Conservation (phyloP, 2,888 invertebrate species). For the Brachyptera putata region DNA sequence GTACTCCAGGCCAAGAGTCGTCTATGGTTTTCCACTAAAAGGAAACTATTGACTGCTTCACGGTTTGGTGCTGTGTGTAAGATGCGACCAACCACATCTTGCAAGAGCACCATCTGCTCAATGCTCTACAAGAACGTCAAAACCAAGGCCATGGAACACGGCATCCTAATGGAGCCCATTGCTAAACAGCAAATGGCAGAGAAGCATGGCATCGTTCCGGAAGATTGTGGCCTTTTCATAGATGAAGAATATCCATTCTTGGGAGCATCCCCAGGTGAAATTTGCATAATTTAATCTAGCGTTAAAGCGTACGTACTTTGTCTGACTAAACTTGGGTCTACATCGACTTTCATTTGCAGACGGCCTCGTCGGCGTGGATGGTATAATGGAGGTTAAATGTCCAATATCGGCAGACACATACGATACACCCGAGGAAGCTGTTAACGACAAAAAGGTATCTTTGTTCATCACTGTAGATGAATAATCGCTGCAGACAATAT, state of each 20-base stretch:
- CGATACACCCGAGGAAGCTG: too few species aligned
- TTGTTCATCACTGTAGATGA: too few species aligned
- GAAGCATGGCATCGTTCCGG: constrained; percentile 26
- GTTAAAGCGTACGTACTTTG: too few species aligned
- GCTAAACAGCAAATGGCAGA: constrained; percentile 30
- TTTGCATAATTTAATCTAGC: too few species aligned
- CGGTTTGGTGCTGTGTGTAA: constrained; percentile 31
- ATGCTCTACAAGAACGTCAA: constrained; percentile 30
- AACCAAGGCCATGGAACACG: constrained; percentile 29
- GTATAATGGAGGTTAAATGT: too few species aligned
- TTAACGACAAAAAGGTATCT: too few species aligned
- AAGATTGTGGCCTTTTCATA: constrained; percentile 36
- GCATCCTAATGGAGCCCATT: constrained; percentile 28
- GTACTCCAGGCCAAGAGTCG: not conserved
- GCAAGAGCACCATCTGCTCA: constrained; percentile 24
- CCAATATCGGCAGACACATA: too few species aligned
- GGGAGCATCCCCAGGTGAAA: constrained; percentile 34
- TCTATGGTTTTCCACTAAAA: constrained; percentile 21
- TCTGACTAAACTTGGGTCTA: too few species aligned
- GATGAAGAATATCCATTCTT: constrained; percentile 32
- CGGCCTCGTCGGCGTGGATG: too few species aligned
- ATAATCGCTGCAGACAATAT: too few species aligned
- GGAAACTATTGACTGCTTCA: constrained; percentile 31
- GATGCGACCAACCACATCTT: constrained; percentile 27
- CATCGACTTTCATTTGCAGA: too few species aligned